Base-by-base conservation (phyloP, 2,113 vertebrate species). In the Sapayoa aenigma region DNA sequence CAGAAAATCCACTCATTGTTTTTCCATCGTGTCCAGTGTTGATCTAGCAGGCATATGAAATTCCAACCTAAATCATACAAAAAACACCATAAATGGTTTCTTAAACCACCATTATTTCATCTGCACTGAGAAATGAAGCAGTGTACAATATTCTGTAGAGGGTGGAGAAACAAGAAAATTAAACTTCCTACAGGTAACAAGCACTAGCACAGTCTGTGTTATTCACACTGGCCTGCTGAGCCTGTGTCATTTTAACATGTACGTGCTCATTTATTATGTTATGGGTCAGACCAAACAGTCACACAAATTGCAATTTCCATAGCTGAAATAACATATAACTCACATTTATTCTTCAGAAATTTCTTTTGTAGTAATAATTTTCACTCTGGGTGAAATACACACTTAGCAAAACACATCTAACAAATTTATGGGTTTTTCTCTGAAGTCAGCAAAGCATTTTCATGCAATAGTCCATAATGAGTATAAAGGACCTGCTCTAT, bases 401-500 rank as follows among this genome's bases (percentile, higher is more conserved):
- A 84, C 39, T 89, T 95, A 4, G 20, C 59, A 74, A 93, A 93
- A 90, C 37, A 80, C 60, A 80, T 65, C 72, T 78, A 86, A 92
- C 59, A 86, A 89, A 94, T 84, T 67, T 71, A 87, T 42, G 65
- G 80, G 72, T 90, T 79, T 78, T 93, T 37, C 80, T 72, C 52
- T 2, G 1, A 86, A 96, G 77, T 84, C 78, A 75, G 73, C 20
- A 75, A 81, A 75, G 68, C 55, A 76, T 91, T 94, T 96, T 84
- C 87, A 91, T 77, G 91, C 69, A 94, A 49, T 74, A 87, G 86
- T 46, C 47, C 56, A 62, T 69, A 94, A 76, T 42, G 72, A 93
- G 63, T 55, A 58, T 42, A 79, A 94, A 93, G 77, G 84, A 75
- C 49, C 66, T 84, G 37, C 44, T 82, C n/a, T 84, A 7, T 93